These are phyloP conservation scores for Crypturellus tataupa DNA, from an alignment of 2,797 vertebrate species.

Conservation along the genomic window DNA sequence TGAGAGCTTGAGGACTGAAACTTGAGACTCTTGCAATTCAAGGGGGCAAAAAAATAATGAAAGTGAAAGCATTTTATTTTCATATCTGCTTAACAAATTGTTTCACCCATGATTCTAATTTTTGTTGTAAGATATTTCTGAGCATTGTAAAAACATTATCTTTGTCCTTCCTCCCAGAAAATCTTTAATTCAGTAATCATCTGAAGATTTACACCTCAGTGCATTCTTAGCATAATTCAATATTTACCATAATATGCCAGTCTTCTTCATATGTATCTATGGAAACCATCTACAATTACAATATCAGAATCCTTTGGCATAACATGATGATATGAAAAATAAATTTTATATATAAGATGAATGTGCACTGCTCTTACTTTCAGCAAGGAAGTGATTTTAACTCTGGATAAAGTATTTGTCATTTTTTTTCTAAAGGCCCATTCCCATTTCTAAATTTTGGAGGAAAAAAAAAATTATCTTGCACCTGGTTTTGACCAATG, in stretches of 20 bases:
- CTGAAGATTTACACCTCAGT: slow-evolving; percentile 8
- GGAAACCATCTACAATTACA: slow-evolving; percentile 62
- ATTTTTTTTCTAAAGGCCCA: not conserved
- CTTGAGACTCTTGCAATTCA: not conserved
- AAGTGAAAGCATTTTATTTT: not conserved
- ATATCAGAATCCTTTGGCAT: slow-evolving; percentile 49
- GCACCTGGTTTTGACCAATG: not conserved
- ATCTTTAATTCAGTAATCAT: not conserved
- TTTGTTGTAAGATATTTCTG: not conserved
- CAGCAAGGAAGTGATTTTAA: not conserved
- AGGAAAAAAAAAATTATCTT: not conserved
- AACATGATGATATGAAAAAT: not conserved
- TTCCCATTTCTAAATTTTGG: not conserved
- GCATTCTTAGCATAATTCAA: slow-evolving; percentile 31
- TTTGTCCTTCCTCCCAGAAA: slow-evolving; percentile 2
- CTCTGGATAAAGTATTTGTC: not conserved
- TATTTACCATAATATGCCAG: slow-evolving; percentile 61
- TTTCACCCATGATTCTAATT: not conserved
- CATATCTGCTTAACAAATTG: not conserved
- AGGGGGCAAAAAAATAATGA: not conserved
- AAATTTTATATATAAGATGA: slow-evolving; percentile 5
- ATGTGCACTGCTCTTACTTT: slow-evolving; percentile 1
- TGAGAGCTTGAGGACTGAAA: not conserved
- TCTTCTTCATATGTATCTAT: slow-evolving; percentile 45
- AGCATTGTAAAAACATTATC: not conserved